Base-by-base conservation (phyloP, 1,140 invertebrate species). In the Piezodorus guildinii region DNA sequence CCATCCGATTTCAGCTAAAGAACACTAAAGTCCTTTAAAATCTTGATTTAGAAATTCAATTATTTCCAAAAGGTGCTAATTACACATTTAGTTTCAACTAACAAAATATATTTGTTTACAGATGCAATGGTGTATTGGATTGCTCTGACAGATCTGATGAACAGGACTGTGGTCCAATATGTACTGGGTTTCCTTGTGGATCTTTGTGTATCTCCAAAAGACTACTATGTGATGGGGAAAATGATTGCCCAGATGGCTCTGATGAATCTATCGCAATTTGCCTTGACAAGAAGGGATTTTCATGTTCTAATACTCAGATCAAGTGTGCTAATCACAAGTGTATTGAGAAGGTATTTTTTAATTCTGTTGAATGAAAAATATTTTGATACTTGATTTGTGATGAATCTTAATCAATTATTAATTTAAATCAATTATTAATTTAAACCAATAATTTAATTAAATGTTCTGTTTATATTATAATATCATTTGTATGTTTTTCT, bases 171-270 rank as follows among this genome's bases (percentile, higher is more conserved):
- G 65, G 46, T 1, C 12, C 19, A 49, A 58, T 58, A 27, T 34
- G 16, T 27, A 23, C 54, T 34, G 17, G 30, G 3, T 27, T 27
- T 27, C 17, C 8, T 3, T 23, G 56, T 59, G 39, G 25, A 9
- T 34, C 15, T 61, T 44, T 21, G 15, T 63, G 62, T 34, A 19
- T 63, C 3, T 51, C 62, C 75, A 60, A 74, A 80, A 39, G 84
- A 83, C 19, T 49, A 83, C 73, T 85, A 10, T 94, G 91, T 74
- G 89, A 95, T 75, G 82, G 80, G 12, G 83, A 86, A 68, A 73
- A 77, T 51, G 81, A 86, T 70, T 90, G 87, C 71, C 66, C 69
- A 0, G 79, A 86, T 72, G 75, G 75, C 66, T 74, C 78, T 70
- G 86, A 88, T 70, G 75, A 84, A 69, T 66, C 70, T 46, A 14